These are phyloP conservation scores for Camelus dromedarius DNA, from an alignment of 2,113 vertebrate species.

Conservation along the genomic window DNA sequence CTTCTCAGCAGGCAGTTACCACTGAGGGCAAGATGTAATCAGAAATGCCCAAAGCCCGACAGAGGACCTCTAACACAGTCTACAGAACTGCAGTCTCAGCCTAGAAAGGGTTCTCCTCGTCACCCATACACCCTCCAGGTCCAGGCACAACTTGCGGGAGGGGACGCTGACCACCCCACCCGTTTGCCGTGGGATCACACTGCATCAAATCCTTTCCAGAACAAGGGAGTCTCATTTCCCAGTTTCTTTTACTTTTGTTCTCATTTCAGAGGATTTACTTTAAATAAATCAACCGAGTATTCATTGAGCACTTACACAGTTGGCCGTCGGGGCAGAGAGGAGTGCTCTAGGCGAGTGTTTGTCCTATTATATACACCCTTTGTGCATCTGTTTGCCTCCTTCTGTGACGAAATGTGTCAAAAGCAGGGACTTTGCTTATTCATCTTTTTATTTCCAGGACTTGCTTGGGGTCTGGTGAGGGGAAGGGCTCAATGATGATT, in stretches of 20 bases:
- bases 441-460: neutral
- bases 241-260: neutral
- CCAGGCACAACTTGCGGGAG: neutral
- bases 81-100: neutral
- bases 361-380: fast-evolving
- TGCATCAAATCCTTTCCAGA: neutral
- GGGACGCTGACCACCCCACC: neutral
- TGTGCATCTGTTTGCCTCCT: neutral
- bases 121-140: neutral
- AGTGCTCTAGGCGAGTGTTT: neutral
- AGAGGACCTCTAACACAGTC: neutral
- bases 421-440: neutral
- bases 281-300: neutral
- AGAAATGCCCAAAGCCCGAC: neutral
- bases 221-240: neutral
- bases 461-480: neutral
- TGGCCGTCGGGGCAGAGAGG: neutral
- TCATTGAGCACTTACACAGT: neutral
- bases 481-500: neutral
- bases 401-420: neutral
- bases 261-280: neutral
- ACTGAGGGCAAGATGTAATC: neutral
- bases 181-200: neutral
- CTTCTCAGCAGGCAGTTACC: neutral
- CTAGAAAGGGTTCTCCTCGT: neutral